Base-by-base conservation (phyloP, 2,113 vertebrate genomes). In the Acanthochromis polyacanthus region DNA sequence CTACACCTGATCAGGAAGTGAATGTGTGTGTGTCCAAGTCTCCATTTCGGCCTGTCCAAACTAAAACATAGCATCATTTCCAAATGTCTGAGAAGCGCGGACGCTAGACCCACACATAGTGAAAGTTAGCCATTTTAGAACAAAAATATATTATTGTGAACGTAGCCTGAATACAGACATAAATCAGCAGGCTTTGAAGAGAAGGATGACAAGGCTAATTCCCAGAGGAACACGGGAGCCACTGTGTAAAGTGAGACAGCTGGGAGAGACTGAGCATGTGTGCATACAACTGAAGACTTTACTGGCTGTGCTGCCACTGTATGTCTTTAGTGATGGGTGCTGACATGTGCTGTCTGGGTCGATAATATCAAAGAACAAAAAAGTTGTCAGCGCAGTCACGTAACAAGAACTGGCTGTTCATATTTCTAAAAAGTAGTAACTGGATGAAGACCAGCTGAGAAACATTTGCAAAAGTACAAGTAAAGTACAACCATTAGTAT, bases 121-220 rank as follows among this genome's bases (percentile, higher is more conserved):
- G 9, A 8, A 36, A 9, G 32, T 8, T 36, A 30, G 4, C 30
- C 30, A 30, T 36, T 36, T 36, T 36, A 36, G 7, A 32, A 32
- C 30, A 8, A 32, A 36, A 36, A 36, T 9, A 8, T 9, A 36
- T 30, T 30, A 30, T 4, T 6, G 6, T 36, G 32, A 8, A 36
- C 7, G 32, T 7, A 36, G 7, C 32, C 73, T 77, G 45, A 83
- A 80, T 55, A 59, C 69, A 88, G 78, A 73, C 83, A 82, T 92
- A 91, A 92, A 93, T 91, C 89, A 84, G 40, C 50, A 15, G 57
- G 70, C 89, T 93, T 86, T 93, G 87, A 89, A 89, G 90, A 87
- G 38, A 89, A 68, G 83, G 78, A 86, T 87, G 86, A 90, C 92
- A 87, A 53, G 65, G 40, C 59, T 48, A 50, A 85, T 77, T 93